Base-by-base conservation (phyloP, 2,888 invertebrate species). In the Oligia latruncula region DNA sequence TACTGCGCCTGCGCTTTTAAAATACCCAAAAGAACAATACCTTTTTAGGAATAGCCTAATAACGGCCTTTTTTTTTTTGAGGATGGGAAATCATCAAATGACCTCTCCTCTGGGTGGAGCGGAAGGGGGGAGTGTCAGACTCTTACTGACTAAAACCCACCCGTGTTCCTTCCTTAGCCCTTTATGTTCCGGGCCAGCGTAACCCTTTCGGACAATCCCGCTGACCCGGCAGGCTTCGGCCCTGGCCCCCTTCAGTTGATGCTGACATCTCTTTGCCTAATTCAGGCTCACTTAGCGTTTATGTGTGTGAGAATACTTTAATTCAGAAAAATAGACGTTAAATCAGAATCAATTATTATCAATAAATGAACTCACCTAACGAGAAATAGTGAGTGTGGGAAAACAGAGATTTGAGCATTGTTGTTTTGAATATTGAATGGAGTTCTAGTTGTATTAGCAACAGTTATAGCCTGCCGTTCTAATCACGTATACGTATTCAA, bases 401-500 rank as follows among this genome's bases (percentile, higher is more conserved):
- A 76, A 62, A 60, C 0, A 23, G 4, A 11, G 20, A 46, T 46
- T 55, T 46, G 0, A 67, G 23, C 11, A 58, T 83, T 43, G 23
- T 82, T 49, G 4, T 13, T 23, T 2, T 23, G 8, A 55, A 55
- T 67, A 66, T 67, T n/a, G 2, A 67, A 82, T n/a, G 29, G 2
- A 67, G 11, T 35, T 67, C 29, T 60, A 80, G n/a, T 23, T 60
- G n/a, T 35, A 35, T 23, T 49, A 49, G 5, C 49, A 3, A 3
- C 3, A 11, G 6, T 23, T 17, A 58, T n/a, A 15, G 5, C 5
- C 5, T 40, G 40, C 13, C 9, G n/a, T 55, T 67, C 4, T 58
- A 58, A 81, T 35, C 17, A 52, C n/a, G 23, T 64, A 81, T 43
- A 52, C 23, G 8, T 62, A 52, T 71, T 29, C n/a, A 65, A 49